Conservation (phyloP, 2,797 vertebrate genomes). For the Eurystomus glaucurus region DNA sequence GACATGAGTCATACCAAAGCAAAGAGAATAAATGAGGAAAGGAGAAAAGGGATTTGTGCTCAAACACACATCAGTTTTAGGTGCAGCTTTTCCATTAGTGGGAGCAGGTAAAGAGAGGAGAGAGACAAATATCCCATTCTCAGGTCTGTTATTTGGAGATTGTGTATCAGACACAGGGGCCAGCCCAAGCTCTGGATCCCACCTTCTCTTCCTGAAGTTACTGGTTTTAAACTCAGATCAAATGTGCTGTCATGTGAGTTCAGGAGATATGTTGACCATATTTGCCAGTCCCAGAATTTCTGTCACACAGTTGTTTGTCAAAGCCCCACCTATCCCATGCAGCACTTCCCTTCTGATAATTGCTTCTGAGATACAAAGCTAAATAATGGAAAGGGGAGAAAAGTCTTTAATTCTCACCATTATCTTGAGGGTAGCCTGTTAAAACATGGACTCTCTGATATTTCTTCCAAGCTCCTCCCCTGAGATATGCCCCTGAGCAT, state of each 20-base stretch:
- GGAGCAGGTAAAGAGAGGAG: not conserved
- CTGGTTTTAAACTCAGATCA: not conserved
- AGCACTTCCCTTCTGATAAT: conserved; percentile 65
- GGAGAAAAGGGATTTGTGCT: not conserved
- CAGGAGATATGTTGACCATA: not conserved
- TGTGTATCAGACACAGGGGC: not conserved
- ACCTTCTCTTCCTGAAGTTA: not conserved
- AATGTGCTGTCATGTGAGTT: not conserved
- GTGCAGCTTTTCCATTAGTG: not conserved
- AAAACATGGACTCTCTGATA: conserved; percentile 54
- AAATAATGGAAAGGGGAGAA: conserved; percentile 29
- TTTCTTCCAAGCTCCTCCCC: not conserved
- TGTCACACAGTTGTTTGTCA: conserved; percentile 3
- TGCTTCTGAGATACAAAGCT: not conserved
- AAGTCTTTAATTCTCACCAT: not conserved
- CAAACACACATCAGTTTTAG: not conserved
- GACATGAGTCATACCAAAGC: not conserved
- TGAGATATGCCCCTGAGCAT: not conserved
- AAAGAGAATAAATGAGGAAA: not conserved
- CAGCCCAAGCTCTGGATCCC: not conserved
- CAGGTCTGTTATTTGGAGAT: not conserved
- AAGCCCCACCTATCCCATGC: conserved; percentile 44
- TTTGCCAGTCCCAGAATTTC: not conserved
- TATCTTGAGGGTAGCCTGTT: conserved; percentile 53
- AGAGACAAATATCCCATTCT: not conserved